Evolutionary conservation across 2,113 vertebrate genomes (phyloP).

Genomic region (Oncorhynchus tshawytscha): DNA sequence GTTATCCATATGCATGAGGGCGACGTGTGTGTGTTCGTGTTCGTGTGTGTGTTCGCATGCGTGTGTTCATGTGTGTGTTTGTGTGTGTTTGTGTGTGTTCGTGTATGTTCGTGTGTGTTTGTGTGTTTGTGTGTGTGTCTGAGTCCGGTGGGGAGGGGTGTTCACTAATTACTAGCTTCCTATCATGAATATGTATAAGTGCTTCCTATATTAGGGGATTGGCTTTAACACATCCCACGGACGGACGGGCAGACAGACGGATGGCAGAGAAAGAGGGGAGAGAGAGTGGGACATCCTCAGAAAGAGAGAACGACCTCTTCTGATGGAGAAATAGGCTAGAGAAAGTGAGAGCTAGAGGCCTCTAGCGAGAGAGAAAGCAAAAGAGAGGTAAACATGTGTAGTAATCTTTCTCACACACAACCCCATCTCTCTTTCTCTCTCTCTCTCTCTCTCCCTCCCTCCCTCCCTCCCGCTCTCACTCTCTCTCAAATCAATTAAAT

Average conservation of each 20-base stretch:
- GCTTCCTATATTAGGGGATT: conserved; percentile 79
- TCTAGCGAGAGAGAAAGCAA: neutral
- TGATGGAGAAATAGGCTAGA: conserved; percentile 24
- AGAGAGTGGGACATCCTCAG: neutral
- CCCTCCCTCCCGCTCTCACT: too few relatives aligned
- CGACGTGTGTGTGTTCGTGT: neutral
- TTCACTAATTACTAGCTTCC: conserved; percentile 81
- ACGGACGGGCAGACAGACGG: conserved; percentile 30
- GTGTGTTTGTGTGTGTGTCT: neutral
- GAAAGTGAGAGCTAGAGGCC: neutral
- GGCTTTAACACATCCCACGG: conserved; percentile 75
- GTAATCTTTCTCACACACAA: conserved; percentile 21
- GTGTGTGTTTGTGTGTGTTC: too few relatives aligned
- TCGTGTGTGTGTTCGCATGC: neutral
- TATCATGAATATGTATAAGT: conserved; percentile 83
- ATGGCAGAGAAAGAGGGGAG: neutral
- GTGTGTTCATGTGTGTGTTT: neutral
- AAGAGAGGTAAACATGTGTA: neutral
- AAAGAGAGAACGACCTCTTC: conserved; percentile 2
- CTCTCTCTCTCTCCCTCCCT: neutral
- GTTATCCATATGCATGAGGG: conserved; percentile 81
- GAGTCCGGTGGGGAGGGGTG: conserved; percentile 43
- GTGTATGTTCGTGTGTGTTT: neutral
- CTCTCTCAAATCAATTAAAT: too few relatives aligned
- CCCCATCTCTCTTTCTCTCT: neutral